Percentiles rank a stretch among this genome's conserved stretches.
phyloP scores from a whole-genome alignment of 2,797 vertebrate genomes.

The Anniella stebbinsi region DNA sequence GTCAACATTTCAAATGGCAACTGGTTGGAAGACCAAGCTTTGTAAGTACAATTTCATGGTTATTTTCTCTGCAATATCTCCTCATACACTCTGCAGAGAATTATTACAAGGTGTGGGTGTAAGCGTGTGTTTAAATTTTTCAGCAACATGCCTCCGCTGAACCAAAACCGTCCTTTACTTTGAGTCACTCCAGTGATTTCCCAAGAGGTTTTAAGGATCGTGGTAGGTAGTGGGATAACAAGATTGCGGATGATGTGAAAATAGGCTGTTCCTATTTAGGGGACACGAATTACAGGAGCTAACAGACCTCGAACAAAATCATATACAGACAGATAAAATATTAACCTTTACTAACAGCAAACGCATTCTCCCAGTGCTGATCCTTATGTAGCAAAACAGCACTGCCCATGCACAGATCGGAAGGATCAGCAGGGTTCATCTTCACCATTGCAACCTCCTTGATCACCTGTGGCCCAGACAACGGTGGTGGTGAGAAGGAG shows the following conservation, averaged over 20 bases:
- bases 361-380: background rate
- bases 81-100: background rate
- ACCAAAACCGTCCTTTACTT: background rate
- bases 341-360: background rate
- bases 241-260: background rate
- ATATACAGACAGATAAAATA: background rate
- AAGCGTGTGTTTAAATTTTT: background rate
- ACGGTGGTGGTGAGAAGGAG: no score
- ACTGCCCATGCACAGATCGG: background rate
- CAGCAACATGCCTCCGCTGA: background rate
- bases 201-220: background rate
- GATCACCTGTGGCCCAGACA: no score
- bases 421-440: background rate
- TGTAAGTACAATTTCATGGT: no score
- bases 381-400: background rate
- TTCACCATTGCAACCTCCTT: no score
- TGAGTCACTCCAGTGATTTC: background rate
- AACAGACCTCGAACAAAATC: background rate
- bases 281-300: background rate
- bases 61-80: background rate
- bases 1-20: background rate
- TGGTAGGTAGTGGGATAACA: background rate
- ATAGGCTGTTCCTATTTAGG: background rate
- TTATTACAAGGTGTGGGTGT: background rate
- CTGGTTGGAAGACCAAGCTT: background rate